Evolutionary conservation across 1,140 invertebrate genomes (phyloP).

Genomic region (Pogonomyrmex barbatus): DNA sequence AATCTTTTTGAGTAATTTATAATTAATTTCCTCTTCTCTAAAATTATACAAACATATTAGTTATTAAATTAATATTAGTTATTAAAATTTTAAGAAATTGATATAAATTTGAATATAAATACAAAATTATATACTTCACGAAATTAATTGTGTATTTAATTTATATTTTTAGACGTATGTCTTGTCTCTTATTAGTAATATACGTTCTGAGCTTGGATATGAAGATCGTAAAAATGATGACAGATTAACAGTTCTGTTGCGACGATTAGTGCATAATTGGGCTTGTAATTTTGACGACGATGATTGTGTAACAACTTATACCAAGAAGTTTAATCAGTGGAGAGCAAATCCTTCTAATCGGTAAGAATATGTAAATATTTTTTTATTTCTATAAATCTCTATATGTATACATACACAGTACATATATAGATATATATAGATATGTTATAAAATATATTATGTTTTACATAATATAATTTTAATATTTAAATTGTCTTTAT

Average conservation of each 20-base stretch:
- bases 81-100: too few relatives aligned
- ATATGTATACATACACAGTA: background rate
- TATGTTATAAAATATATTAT: background rate
- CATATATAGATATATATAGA: background rate
- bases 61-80: too few relatives aligned
- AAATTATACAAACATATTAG: too few relatives aligned
- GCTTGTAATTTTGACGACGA: conserved; percentile 87
- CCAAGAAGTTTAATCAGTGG: conserved; percentile 85
- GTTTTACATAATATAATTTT: too few relatives aligned
- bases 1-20: too few relatives aligned
- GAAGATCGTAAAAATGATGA: conserved; percentile 81
- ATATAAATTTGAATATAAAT: background rate
- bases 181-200: conserved; percentile 84
- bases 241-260: conserved; percentile 83
- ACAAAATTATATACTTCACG: background rate
- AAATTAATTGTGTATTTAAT: conserved; percentile 23
- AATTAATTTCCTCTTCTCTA: too few relatives aligned
- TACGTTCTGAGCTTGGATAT: conserved; percentile 80
- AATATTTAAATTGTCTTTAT: too few relatives aligned
- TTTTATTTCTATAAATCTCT: background rate
- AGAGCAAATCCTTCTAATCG: conserved; percentile 59
- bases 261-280: conserved; percentile 85
- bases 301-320: conserved; percentile 86
- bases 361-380: conserved; percentile 56
- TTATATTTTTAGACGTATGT: conserved; percentile 83